Base-by-base conservation (phyloP, 2,797 vertebrate genomes). In the Xiphophorus birchmanni region DNA sequence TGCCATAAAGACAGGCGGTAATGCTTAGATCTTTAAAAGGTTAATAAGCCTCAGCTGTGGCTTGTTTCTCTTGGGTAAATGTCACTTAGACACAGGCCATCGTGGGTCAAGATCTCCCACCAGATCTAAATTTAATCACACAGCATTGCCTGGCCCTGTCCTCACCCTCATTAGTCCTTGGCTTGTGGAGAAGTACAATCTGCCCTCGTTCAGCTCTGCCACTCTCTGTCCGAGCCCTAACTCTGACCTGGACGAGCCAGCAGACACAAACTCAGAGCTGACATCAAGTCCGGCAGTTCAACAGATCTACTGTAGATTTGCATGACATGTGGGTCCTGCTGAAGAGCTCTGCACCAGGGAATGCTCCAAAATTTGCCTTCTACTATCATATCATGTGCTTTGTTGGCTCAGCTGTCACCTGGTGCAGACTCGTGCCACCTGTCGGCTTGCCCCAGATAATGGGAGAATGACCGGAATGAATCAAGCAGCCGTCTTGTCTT, bases 401-500 rank as follows among this genome's bases (percentile, higher is more conserved):
- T 73, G 85, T 93, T 96, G 96, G 87, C 86, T 95, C 95, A 89
- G 92, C 94, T 87, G 79, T 97, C 97, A 97, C 96, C 97, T 97
- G 97, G 97, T 94, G 94, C 93, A 89, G 95, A 93, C 95, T 94
- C 92, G 96, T 94, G 88, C 97, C 97, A 97, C 97, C 97, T 98
- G 97, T 97, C 96, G 95, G 95, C 95, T 94, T 78, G 87, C 95
- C 96, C 96, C 96, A 96, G 95, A 97, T 97, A 97, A 97, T 97
- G 96, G 96, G 96, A 97, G 96, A 96, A 96, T 97, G 97, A 97
- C 98, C 97, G 95, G 79, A 81, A 96, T 95, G 96, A 97, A 96
- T 96, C 97, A 95, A 97, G 96, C 97, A 96, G 96, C 97, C 96
- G 95, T 95, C 97, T 96, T 95, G 91, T 96, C 97, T 97, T 99